These are phyloP conservation scores for Eupithecia exiguata DNA, from an alignment of 2,888 invertebrate species.

Conservation along the genomic window DNA sequence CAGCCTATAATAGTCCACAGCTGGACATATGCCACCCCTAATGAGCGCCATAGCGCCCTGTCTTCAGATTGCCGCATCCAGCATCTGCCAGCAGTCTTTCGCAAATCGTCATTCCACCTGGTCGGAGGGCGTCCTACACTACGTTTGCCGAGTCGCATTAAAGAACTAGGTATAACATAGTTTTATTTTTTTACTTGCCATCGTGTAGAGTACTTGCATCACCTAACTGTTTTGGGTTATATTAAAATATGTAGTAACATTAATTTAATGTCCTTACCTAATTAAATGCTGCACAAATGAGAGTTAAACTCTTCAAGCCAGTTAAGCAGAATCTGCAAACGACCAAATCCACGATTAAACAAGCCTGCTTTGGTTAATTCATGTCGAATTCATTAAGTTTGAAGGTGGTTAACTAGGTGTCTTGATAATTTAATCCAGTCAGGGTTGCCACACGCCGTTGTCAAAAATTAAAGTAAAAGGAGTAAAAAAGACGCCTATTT, in stretches of 20 bases:
- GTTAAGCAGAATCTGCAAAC: constrained; percentile 42
- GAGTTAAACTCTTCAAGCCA: constrained; percentile 20
- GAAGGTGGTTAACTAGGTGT: constrained; percentile 80
- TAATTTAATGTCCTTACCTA: not conserved
- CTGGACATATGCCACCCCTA: too few species aligned
- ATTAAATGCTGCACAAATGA: constrained; percentile 14
- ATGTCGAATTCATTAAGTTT: constrained; percentile 82
- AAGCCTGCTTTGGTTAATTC: constrained; percentile 65
- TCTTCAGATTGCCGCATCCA: too few species aligned
- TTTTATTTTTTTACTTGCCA: not conserved
- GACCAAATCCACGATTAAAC: constrained; percentile 40
- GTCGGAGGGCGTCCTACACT: too few species aligned
- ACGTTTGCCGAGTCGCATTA: too few species aligned
- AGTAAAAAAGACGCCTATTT: not conserved
- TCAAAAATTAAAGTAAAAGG: not conserved
- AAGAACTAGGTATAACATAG: too few species aligned
- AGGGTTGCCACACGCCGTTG: constrained; percentile 11
- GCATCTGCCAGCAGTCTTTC: too few species aligned
- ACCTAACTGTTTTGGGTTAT: not conserved
- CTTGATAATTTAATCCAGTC: constrained; percentile 83
- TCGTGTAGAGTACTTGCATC: not conserved
- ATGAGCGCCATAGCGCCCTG: too few species aligned
- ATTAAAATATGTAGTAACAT: not conserved
- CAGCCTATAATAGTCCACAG: too few species aligned
- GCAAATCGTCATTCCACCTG: too few species aligned